Percentiles rank a stretch among this genome's conserved stretches.
phyloP scores from a whole-genome alignment of 2,797 vertebrate species.

The Pempheris klunzingeri region DNA sequence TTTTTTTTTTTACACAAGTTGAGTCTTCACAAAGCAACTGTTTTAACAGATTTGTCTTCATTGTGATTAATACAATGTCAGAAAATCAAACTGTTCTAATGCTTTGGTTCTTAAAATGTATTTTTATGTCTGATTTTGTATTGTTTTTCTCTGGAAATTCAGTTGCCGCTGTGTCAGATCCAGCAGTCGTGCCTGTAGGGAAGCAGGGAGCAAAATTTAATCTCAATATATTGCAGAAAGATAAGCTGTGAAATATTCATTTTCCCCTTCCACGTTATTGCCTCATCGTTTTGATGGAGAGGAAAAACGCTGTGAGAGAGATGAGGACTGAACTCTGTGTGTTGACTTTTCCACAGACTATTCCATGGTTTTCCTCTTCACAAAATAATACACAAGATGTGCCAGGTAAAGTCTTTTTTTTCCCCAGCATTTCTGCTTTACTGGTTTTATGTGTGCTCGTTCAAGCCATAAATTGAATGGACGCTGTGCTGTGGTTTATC shows the following conservation, averaged over 20 bases:
- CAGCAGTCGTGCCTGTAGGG: slow-evolving; percentile 22
- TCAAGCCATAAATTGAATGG: slow-evolving; percentile 25
- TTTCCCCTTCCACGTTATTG: slow-evolving; percentile 32
- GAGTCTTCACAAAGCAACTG: neutral
- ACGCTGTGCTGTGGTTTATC: slow-evolving; percentile 17
- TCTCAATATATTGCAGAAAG: slow-evolving; percentile 42
- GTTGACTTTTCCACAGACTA: slow-evolving; percentile 3
- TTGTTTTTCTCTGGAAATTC: neutral
- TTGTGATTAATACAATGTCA: neutral
- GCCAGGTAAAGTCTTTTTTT: slow-evolving; percentile 2
- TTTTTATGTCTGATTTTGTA: neutral
- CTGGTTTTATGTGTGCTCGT: slow-evolving; percentile 16
- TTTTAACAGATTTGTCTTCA: neutral
- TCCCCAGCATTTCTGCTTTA: slow-evolving; percentile 29
- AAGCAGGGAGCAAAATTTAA: slow-evolving; percentile 28
- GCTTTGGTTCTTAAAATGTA: neutral
- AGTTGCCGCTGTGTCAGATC: neutral
- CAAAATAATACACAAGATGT: slow-evolving; percentile 9
- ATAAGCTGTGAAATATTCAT: slow-evolving; percentile 60
- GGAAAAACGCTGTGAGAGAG: neutral
- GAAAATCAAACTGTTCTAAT: neutral
- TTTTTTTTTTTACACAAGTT: neutral
- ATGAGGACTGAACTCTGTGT: neutral
- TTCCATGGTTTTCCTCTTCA: slow-evolving; percentile 7
- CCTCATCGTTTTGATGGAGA: slow-evolving; percentile 17